Evolutionary conservation across 37 sponge, comb jelly and placozoan genomes (phyloP).

Genomic region (Spongilla lacustris): DNA sequence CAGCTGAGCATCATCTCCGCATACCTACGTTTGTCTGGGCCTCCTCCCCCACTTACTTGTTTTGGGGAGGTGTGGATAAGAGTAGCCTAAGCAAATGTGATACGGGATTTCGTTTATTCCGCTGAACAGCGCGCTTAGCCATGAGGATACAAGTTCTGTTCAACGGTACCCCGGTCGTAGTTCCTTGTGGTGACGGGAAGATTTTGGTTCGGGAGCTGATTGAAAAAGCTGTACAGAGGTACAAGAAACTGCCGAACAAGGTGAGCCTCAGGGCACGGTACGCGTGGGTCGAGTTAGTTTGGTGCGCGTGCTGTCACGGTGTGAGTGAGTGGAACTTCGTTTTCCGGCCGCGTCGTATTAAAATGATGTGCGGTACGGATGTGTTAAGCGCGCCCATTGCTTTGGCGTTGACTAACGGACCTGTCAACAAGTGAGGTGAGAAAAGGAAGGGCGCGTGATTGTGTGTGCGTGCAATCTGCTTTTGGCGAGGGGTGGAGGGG

Average conservation of each 20-base stretch:
- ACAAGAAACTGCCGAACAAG: conserved; percentile 60
- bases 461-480: neutral
- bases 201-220: conserved; percentile 69
- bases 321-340: too few species aligned
- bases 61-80: neutral
- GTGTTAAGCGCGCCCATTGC: neutral
- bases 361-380: too few species aligned
- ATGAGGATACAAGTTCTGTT: conserved; percentile 81
- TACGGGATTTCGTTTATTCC: neutral
- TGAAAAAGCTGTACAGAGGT: conserved; percentile 67
- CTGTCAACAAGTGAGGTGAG: neutral
- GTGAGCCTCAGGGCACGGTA: neutral
- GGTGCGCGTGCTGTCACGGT: neutral
- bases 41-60: neutral
- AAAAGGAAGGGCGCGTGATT: neutral
- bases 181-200: conserved; percentile 83
- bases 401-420: neutral
- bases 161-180: conserved; percentile 63
- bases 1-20: neutral
- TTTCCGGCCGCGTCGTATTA: too few species aligned
- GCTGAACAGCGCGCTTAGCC: neutral
- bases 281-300: neutral
- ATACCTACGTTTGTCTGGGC: neutral
- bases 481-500: neutral
- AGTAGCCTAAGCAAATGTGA: neutral